Evolutionary conservation across 2,113 vertebrate genomes (phyloP).

Genomic region (Tragelaphus imberbis): DNA sequence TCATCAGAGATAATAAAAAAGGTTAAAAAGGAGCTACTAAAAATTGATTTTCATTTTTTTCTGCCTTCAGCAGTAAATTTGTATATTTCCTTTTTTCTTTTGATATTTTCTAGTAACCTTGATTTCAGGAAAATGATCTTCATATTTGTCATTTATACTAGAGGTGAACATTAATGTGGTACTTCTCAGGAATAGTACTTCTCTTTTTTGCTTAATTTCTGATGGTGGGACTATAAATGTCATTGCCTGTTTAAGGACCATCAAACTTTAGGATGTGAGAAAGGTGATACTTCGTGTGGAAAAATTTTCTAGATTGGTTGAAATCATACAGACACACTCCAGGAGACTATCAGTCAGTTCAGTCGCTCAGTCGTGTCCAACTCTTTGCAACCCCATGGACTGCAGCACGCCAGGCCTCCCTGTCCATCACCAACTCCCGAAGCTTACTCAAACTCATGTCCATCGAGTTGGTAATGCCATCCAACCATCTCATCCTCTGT

Average conservation of each 20-base stretch:
- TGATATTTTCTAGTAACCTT: not conserved
- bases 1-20: not conserved
- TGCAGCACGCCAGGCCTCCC: not conserved
- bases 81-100: not conserved
- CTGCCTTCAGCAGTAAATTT: not conserved
- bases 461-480: not conserved
- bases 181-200: not conserved
- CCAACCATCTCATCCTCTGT: not conserved
- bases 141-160: not conserved
- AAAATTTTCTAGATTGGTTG: not conserved
- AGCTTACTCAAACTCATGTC: not conserved
- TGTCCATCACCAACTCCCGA: not conserved
- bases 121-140: not conserved
- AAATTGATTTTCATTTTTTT: not conserved
- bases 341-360: not conserved
- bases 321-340: not conserved
- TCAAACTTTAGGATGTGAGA: not conserved
- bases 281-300: not conserved
- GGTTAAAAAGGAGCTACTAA: not conserved
- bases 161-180: not conserved
- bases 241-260: not conserved
- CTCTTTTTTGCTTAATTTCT: not conserved
- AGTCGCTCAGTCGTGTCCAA: accelerated
- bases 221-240: not conserved
- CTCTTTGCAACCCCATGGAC: not conserved